These are phyloP conservation scores for Pseudopodoces humilis DNA, from an alignment of 2,113 vertebrate species.

Conservation along the genomic window DNA sequence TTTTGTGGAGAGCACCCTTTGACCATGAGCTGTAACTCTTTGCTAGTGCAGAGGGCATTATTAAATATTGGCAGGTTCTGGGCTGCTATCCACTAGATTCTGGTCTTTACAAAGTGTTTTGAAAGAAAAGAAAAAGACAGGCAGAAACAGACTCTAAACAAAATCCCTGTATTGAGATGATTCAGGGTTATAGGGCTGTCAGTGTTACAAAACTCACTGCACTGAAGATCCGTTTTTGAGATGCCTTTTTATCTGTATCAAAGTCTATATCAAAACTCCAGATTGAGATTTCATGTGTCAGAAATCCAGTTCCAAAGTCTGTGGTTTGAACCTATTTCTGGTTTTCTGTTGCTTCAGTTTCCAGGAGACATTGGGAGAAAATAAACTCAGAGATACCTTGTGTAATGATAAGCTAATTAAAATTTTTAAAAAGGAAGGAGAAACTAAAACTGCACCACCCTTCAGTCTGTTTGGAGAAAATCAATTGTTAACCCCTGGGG, in stretches of 20 bases:
- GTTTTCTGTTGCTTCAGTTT: constrained; percentile 5
- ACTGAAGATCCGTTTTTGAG: neutral
- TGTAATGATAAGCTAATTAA: neutral
- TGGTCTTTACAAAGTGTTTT: neutral
- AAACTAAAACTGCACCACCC: neutral
- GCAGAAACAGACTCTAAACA: neutral
- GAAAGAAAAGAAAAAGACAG: neutral
- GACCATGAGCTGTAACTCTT: neutral
- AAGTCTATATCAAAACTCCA: neutral
- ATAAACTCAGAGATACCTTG: neutral
- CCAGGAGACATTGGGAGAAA: neutral
- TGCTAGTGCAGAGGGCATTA: neutral
- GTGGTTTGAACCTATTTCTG: constrained; percentile 22
- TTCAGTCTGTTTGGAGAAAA: neutral
- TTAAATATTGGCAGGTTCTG: neutral
- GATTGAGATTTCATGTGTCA: neutral
- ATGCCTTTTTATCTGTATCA: neutral
- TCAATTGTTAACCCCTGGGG: neutral
- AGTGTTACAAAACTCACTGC: neutral
- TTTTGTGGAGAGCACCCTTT: neutral
- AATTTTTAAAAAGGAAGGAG: neutral
- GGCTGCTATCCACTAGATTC: neutral
- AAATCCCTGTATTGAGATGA: neutral
- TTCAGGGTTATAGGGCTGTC: neutral
- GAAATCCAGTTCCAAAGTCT: constrained; percentile 18